Evolutionary conservation across 2,113 vertebrate genomes (phyloP).

Genomic region (Shinisaurus crocodilurus): DNA sequence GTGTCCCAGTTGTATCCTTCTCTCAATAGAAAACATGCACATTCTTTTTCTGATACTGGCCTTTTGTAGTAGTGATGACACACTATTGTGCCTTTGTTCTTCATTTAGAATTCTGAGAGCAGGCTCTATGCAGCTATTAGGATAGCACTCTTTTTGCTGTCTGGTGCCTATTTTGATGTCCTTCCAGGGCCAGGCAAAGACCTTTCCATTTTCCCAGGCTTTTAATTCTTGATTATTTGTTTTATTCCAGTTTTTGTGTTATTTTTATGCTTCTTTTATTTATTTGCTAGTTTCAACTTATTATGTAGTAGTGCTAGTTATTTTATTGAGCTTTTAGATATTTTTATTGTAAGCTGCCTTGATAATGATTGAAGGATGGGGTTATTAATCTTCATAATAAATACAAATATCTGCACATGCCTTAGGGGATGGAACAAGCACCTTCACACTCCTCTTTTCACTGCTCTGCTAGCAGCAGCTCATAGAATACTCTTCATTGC

Average conservation of each 20-base stretch:
- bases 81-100: background rate
- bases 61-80: conserved; percentile 27
- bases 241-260: background rate
- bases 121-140: background rate
- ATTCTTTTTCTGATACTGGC: conserved; percentile 34
- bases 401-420: background rate
- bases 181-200: background rate
- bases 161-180: background rate
- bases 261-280: background rate
- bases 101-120: background rate
- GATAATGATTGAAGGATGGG: background rate
- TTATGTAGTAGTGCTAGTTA: background rate
- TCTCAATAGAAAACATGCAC: background rate
- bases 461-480: background rate
- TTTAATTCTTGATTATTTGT: background rate
- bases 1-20: background rate
- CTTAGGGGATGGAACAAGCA: background rate
- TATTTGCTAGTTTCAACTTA: background rate
- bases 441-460: background rate
- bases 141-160: background rate
- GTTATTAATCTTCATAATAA: too few species aligned
- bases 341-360: background rate
- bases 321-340: background rate
- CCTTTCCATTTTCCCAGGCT: background rate
- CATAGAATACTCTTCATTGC: background rate